Base-by-base conservation (phyloP, 2,113 vertebrate genomes). In the Choloepus hoffmanni region DNA sequence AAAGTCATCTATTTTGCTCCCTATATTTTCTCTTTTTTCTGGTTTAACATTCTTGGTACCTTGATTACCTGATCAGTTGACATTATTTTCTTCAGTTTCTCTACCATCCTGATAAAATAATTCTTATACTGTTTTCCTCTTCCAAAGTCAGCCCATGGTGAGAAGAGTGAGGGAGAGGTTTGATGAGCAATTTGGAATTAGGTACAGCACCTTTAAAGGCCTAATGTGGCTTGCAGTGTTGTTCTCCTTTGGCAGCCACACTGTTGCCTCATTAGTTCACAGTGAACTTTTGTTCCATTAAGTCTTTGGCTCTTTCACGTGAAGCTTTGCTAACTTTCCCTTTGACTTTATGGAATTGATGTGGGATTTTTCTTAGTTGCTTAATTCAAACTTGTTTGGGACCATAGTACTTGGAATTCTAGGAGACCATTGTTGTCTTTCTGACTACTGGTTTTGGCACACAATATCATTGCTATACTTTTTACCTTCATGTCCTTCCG, bases 371-470 rank as follows among this genome's bases (percentile, higher is more conserved):
- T 50, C n/a, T 88, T 73, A 7, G 76, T 86, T 93, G 45, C 30
- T 50, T 82, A 96, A 73, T 96, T 85, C 24, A 45, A 73, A 68
- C 21, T 87, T 76, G 48, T 55, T 16, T 81, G 48, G 60, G 11
- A 4, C 65, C 5, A 53, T 58, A 53, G 6, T 30, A 40, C 10
- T 62, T 63, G 40, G 21, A 88, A 90, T 93, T 90, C 72, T 62
- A 63, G 23, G 50, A 92, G 40, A 87, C 28, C 12, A 23, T 11
- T 85, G 4, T 63, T 85, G 24, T 86, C 45, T 77, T 67, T 90
- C 62, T 95, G 84, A 95, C 60, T 82, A 60, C 53, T 82, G 18
- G 48, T 77, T 92, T 95, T 62, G 70, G 28, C 67, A 88, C 30
- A 43, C 5, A 85, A 21, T 40, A 30, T 43, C 72, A 58, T 11